These are phyloP conservation scores for Brachionus paranguensis DNA, from an alignment of 1,140 invertebrate species.

Conservation along the genomic window DNA sequence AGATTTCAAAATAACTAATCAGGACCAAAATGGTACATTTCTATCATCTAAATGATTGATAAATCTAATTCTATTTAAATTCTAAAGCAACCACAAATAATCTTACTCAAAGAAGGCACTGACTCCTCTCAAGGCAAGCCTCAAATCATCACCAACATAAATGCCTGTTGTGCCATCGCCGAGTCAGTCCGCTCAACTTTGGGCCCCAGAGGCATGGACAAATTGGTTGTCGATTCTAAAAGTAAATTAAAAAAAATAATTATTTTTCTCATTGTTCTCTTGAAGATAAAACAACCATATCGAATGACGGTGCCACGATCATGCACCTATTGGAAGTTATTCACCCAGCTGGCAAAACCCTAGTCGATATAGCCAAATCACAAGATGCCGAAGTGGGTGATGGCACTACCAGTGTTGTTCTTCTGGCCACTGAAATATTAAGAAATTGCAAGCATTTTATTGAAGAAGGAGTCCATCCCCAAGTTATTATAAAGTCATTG, in stretches of 20 bases:
- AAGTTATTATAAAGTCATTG: constrained; percentile 80
- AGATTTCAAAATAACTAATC: not conserved
- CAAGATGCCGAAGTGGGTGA: constrained; percentile 99
- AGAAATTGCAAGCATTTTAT: constrained; percentile 90
- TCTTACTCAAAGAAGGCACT: constrained; percentile 94
- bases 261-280: constrained; percentile 26
- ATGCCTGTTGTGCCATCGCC: constrained; percentile 91
- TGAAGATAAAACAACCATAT: constrained; percentile 76
- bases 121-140: constrained; percentile 89
- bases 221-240: constrained; percentile 77
- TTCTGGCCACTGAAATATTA: constrained; percentile 88
- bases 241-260: not conserved
- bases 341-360: constrained; percentile 91
- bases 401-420: constrained; percentile 90
- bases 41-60: not conserved
- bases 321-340: constrained; percentile 93
- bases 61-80: not conserved
- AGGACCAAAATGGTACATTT: constrained; percentile 3
- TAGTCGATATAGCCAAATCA: constrained; percentile 97
- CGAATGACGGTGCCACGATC: constrained; percentile 98
- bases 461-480: constrained; percentile 92
- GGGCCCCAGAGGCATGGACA: constrained; percentile 98
- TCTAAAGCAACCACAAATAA: constrained; percentile 84
- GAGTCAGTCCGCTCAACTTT: constrained; percentile 93
- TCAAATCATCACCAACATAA: constrained; percentile 95